Evolutionary conservation across 2,888 invertebrate species (phyloP).

Genomic region (Andricus quercusramuli): DNA sequence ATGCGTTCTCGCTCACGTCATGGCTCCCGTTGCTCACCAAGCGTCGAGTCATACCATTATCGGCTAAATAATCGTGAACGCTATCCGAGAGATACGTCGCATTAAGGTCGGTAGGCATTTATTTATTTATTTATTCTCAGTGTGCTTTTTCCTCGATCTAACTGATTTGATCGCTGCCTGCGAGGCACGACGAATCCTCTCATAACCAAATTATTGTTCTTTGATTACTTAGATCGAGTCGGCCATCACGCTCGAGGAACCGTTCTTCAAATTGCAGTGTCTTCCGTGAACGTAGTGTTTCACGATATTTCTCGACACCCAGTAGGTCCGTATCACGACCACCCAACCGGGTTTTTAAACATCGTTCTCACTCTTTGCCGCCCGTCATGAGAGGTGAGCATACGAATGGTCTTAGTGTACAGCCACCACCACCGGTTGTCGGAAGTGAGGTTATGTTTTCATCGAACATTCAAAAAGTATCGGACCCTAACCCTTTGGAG

Average conservation of each 20-base stretch:
- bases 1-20: not conserved
- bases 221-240: not conserved
- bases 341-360: not conserved
- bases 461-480: not conserved
- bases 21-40: not conserved
- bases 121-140: not conserved
- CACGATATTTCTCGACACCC: not conserved
- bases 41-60: not conserved
- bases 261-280: not conserved
- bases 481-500: no score
- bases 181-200: not conserved
- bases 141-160: not conserved
- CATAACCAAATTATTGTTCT: not conserved
- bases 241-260: not conserved
- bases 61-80: not conserved
- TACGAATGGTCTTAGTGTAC: not conserved
- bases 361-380: not conserved
- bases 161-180: not conserved
- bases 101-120: not conserved
- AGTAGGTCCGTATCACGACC: not conserved
- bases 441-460: not conserved
- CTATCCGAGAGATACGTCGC: not conserved
- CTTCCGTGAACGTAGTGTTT: not conserved
- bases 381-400: not conserved
- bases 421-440: no score